phyloP scores from a whole-genome alignment of 2,888 invertebrate species.

The Slavum lentiscoides region DNA sequence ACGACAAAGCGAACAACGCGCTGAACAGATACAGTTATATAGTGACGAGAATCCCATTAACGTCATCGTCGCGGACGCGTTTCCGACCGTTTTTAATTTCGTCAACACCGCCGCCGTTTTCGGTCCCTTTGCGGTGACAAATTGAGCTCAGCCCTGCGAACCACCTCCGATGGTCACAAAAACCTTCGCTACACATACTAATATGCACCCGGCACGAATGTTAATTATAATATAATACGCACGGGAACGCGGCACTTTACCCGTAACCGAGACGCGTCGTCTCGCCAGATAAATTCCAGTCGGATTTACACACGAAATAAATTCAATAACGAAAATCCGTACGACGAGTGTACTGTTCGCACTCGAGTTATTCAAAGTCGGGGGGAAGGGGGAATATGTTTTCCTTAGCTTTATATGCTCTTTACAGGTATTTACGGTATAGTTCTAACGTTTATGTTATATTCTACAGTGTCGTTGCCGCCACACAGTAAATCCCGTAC shows the following conservation, averaged over 20 bases:
- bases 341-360: too few relatives aligned
- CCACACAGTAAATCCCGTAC: too few relatives aligned
- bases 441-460: too few relatives aligned
- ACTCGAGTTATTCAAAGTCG: too few relatives aligned
- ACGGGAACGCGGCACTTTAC: not conserved
- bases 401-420: too few relatives aligned
- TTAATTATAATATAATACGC: conserved; percentile 16
- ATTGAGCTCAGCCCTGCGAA: conserved; percentile 12
- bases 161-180: not conserved
- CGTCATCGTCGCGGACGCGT: conserved; percentile 7
- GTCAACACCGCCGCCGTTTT: conserved; percentile 11
- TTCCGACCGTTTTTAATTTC: conserved; percentile 41
- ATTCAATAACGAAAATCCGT: too few relatives aligned
- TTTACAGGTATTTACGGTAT: too few relatives aligned
- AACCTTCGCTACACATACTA: not conserved
- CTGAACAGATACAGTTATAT: not conserved
- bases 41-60: conserved; percentile 45
- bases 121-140: conserved; percentile 35
- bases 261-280: not conserved
- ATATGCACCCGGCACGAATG: not conserved
- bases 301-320: too few relatives aligned
- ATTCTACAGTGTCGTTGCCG: too few relatives aligned
- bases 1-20: not conserved
- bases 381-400: too few relatives aligned
- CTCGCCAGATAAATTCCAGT: not conserved